Conservation (phyloP, 2,113 vertebrate species). For the Oenanthe oenanthe region DNA sequence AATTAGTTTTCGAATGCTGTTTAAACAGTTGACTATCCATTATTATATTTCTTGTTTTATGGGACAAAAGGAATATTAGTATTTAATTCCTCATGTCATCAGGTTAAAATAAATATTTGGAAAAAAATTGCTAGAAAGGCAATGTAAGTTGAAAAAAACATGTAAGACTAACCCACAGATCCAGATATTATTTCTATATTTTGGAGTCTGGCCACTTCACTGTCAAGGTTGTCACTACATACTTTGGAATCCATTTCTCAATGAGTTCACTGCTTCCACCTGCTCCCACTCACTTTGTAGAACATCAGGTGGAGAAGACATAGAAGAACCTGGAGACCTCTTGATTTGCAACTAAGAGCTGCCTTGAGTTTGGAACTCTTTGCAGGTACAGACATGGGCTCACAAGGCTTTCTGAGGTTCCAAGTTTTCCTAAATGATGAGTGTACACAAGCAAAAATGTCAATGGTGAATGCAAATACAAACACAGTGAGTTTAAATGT, state of each 20-base stretch:
- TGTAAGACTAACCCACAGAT: not conserved
- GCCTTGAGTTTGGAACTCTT: not conserved
- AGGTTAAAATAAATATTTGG: not conserved
- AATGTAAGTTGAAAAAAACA: not conserved
- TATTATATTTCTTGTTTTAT: not conserved
- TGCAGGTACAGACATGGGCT: not conserved
- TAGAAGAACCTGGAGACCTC: not conserved
- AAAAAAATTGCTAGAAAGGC: not conserved
- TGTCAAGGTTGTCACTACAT: constrained; percentile 5
- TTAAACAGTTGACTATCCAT: not conserved
- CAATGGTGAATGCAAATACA: not conserved
- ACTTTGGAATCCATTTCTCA: constrained; percentile 3
- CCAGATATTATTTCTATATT: not conserved
- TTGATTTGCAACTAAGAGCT: not conserved
- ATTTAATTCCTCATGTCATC: not conserved
- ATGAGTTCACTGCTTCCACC: not conserved
- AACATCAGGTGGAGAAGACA: not conserved
- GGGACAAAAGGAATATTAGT: not conserved
- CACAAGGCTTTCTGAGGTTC: not conserved
- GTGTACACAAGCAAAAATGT: not conserved
- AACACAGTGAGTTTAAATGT: not conserved
- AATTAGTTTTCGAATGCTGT: not conserved
- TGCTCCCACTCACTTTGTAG: not conserved
- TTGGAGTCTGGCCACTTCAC: not conserved
- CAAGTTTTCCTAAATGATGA: not conserved